phyloP scores from a whole-genome alignment of 1,140 invertebrate species.

The Eumeta japonica region DNA sequence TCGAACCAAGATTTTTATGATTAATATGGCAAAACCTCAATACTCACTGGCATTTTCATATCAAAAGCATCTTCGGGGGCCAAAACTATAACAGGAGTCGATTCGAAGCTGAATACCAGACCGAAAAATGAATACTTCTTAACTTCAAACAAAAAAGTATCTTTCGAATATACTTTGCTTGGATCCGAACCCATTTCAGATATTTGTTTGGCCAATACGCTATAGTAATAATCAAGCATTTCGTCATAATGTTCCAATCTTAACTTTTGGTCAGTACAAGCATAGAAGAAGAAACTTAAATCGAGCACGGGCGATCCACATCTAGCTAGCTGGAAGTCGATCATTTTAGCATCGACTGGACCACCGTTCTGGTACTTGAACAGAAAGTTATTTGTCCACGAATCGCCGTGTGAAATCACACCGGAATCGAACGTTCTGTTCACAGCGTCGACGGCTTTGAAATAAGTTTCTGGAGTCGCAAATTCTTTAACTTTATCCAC shows the following conservation, averaged over 20 bases:
- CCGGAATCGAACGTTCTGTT: conserved; percentile 35
- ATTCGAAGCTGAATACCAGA: conserved; percentile 63
- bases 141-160: conserved; percentile 54
- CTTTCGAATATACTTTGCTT: conserved; percentile 59
- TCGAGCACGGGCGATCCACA: conserved; percentile 62
- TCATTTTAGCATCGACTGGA: conserved; percentile 59
- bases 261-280: conserved; percentile 61
- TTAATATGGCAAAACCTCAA: conserved; percentile 5
- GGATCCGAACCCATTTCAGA: conserved; percentile 62
- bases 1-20: not conserved
- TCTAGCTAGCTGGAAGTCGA: conserved; percentile 70
- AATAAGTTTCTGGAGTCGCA: conserved; percentile 46
- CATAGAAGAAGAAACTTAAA: conserved; percentile 64
- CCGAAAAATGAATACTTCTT: conserved; percentile 64
- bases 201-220: conserved; percentile 57
- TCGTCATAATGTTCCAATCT: conserved; percentile 59
- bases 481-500: conserved; percentile 59
- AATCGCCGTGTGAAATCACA: conserved; percentile 70
- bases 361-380: conserved; percentile 47
- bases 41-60: conserved; percentile 58
- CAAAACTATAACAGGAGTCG: conserved; percentile 61
- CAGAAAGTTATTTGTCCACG: conserved; percentile 73
- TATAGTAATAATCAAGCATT: conserved; percentile 60
- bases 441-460: conserved; percentile 32
- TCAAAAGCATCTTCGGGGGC: conserved; percentile 62